phyloP scores from a whole-genome alignment of 2,888 invertebrate genomes.

The Andrena hattorfiana region DNA sequence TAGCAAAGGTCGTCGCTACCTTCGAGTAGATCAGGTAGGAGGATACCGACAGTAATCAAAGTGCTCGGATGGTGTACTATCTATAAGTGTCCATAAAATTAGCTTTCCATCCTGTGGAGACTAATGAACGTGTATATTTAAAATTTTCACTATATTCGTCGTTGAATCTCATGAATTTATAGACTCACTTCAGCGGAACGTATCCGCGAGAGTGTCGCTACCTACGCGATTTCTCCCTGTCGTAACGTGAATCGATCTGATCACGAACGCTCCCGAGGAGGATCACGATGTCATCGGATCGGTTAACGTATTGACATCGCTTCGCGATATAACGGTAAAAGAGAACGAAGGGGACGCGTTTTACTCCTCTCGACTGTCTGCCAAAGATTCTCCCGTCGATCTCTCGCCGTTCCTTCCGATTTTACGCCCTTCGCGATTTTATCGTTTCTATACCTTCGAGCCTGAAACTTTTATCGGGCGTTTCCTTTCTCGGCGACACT shows the following conservation, averaged over 20 bases:
- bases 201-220: background rate
- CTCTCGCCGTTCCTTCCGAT: background rate
- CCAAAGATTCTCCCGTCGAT: conserved; percentile 11
- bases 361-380: conserved; percentile 7
- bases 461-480: conserved; percentile 19
- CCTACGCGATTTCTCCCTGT: background rate
- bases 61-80: too few relatives aligned
- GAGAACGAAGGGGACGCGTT: background rate
- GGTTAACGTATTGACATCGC: conserved; percentile 16
- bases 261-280: background rate
- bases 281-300: conserved; percentile 13
- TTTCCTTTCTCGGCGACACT: background rate
- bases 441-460: conserved; percentile 14
- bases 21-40: too few relatives aligned
- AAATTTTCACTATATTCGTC: background rate
- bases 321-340: conserved; percentile 9
- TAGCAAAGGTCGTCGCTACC: too few relatives aligned
- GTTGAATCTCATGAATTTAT: background rate
- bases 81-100: too few relatives aligned
- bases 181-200: background rate
- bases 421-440: conserved; percentile 13
- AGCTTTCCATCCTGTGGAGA: too few relatives aligned
- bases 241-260: background rate
- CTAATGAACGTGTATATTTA: background rate
- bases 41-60: too few relatives aligned